Base-by-base conservation (phyloP, 2,113 vertebrate species). In the Uria aalge region DNA sequence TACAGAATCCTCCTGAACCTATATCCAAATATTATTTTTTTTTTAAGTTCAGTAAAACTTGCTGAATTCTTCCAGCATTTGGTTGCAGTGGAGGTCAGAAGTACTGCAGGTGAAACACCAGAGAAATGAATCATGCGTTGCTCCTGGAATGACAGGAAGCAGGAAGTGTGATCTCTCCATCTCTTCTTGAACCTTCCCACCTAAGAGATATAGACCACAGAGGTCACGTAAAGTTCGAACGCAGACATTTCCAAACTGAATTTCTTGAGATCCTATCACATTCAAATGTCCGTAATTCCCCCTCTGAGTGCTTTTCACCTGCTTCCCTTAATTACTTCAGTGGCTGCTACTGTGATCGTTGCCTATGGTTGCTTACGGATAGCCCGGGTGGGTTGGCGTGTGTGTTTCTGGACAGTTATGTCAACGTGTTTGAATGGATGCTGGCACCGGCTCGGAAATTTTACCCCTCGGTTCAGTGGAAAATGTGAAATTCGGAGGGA, bases 111-210 rank as follows among this genome's bases (percentile, higher is more conserved):
- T n/a, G n/a, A 74, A 81, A 41, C 17, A 66, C 8, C 8, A 41
- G 81, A n/a, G 34, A 69, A 90, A 76, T 24, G 3, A 79, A 53
- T 41, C 11, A 14, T 8, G 9, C 0, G 0, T 78, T 0, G 0
- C 10, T 74, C 47, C 55, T 89, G 32, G 15, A 68, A 43, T 17
- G 24, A 40, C 21, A 34, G 36, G 34, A 72, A 77, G 29, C n/a
- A 84, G 45, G 45, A 88, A 57, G n/a, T 15, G 52, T 0, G 6
- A 22, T 55, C 26, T 88, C 47, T 88, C 48, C 48, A 24, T 66
- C 17, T 69, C n/a, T 48, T 89, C 53, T 67, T 78, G 36, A 74
- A 48, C 23, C 12, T 83, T 84, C 38, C 38, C 41, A 36, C 34
- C n/a, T 64, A 45, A 64, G 57, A 55, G 16, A 47, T 78, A 26